Conservation (phyloP, 2,113 vertebrate species). For the Pongo abelii region DNA sequence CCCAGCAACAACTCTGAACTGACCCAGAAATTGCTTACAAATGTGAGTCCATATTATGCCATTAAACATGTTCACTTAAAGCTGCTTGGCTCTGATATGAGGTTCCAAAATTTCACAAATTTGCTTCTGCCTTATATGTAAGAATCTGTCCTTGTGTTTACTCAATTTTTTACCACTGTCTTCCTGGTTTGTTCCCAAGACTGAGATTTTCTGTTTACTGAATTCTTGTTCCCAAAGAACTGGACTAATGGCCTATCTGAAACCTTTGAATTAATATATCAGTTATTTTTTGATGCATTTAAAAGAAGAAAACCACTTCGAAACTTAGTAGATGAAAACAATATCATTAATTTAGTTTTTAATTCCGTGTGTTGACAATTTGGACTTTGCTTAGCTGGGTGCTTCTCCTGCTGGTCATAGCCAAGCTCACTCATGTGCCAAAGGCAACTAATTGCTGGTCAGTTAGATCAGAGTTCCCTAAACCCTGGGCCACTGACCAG, state of each 20-base stretch:
- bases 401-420: not conserved
- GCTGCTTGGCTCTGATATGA: not conserved
- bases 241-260: not conserved
- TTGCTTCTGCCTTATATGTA: not conserved
- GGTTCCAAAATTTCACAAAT: not conserved
- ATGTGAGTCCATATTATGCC: not conserved
- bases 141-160: not conserved
- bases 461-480: not conserved
- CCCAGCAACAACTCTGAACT: not conserved
- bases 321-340: not conserved
- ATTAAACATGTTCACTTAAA: not conserved
- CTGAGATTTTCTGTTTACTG: not conserved
- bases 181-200: not conserved
- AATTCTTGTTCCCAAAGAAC: not conserved
- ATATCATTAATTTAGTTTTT: not conserved
- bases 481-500: too few relatives aligned
- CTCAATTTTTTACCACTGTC: not conserved
- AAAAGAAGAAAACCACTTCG: not conserved
- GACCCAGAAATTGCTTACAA: not conserved
- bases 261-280: not conserved
- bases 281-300: not conserved
- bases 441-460: not conserved
- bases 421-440: not conserved
- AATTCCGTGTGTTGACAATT: not conserved
- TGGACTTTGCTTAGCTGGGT: not conserved